phyloP scores from a whole-genome alignment of 2,888 invertebrate species.

The Brenthis hecate region DNA sequence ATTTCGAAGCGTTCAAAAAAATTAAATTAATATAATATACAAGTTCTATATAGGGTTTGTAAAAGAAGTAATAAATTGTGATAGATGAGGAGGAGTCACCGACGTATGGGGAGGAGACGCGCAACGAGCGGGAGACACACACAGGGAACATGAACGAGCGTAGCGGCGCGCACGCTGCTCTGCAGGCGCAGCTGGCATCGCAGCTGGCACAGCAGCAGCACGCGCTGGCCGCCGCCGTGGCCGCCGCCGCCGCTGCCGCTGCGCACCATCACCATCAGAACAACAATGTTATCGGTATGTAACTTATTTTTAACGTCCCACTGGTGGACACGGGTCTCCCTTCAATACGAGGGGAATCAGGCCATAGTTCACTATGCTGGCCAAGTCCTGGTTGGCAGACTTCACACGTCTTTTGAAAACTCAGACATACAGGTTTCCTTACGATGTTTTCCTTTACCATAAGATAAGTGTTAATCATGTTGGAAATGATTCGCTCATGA shows the following conservation, averaged over 20 bases:
- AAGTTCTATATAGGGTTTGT: too few species aligned
- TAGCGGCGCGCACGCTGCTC: constrained; percentile 70
- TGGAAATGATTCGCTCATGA: too few species aligned
- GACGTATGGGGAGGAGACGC: constrained; percentile 70
- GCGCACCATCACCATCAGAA: constrained; percentile 84
- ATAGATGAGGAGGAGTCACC: constrained; percentile 80
- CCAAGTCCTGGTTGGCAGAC: too few species aligned
- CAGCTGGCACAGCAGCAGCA: constrained; percentile 84
- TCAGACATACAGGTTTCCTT: too few species aligned
- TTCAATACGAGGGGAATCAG: too few species aligned
- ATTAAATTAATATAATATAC: too few species aligned
- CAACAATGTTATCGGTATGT: constrained; percentile 83
- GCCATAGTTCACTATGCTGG: too few species aligned
- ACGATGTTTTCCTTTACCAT: too few species aligned
- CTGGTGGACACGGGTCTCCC: too few species aligned
- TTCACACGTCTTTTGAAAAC: too few species aligned
- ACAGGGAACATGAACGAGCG: constrained; percentile 52
- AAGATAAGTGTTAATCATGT: too few species aligned
- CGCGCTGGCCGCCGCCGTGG: constrained; percentile 78
- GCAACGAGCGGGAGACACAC: constrained; percentile 46
- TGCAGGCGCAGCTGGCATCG: constrained; percentile 84
- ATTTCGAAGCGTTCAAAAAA: too few species aligned
- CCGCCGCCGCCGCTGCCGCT: constrained; percentile 83
- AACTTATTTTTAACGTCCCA: not conserved
- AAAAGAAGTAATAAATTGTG: not conserved